Conservation (phyloP, 2,113 vertebrate genomes). For the Sarotherodon lohbergeri region DNA sequence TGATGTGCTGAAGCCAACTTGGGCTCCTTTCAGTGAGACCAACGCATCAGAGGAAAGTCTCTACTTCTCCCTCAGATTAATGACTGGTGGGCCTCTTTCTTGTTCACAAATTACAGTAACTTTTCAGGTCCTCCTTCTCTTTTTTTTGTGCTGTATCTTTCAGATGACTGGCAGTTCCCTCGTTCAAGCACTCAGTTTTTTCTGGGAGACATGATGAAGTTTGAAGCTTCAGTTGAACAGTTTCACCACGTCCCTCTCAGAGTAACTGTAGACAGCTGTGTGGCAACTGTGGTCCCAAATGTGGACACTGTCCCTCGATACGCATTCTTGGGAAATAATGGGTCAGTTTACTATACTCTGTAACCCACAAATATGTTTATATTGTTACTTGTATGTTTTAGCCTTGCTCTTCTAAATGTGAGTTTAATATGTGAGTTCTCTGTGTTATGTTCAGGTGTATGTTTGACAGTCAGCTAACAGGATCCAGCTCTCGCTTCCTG, state of each 20-base stretch:
- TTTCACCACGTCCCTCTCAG: constrained; percentile 54
- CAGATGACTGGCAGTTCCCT: constrained; percentile 46
- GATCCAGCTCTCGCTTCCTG: constrained; percentile 50
- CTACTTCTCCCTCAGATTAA: constrained; percentile 47
- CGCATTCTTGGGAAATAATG: constrained; percentile 53
- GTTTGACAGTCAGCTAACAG: constrained; percentile 25
- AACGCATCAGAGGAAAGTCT: constrained; percentile 30
- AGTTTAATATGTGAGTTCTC: background rate
- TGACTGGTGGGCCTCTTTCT: constrained; percentile 44
- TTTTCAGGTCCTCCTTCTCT: background rate
- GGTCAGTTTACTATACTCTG: constrained; percentile 20
- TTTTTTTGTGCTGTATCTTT: background rate
- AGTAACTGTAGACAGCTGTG: constrained; percentile 55
- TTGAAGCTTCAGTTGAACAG: constrained; percentile 45
- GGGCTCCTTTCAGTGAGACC: constrained; percentile 12
- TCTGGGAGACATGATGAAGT: constrained; percentile 53
- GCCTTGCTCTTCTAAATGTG: background rate
- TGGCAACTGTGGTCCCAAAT: constrained; percentile 40
- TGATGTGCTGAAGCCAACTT: constrained; percentile 29
- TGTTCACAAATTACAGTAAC: background rate
- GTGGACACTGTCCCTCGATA: constrained; percentile 45
- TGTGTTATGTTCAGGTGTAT: background rate
- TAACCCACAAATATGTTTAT: background rate
- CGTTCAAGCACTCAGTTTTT: constrained; percentile 11
- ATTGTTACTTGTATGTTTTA: background rate